Base-by-base conservation (phyloP, 2,888 invertebrate species). In the Conchocele bisecta region DNA sequence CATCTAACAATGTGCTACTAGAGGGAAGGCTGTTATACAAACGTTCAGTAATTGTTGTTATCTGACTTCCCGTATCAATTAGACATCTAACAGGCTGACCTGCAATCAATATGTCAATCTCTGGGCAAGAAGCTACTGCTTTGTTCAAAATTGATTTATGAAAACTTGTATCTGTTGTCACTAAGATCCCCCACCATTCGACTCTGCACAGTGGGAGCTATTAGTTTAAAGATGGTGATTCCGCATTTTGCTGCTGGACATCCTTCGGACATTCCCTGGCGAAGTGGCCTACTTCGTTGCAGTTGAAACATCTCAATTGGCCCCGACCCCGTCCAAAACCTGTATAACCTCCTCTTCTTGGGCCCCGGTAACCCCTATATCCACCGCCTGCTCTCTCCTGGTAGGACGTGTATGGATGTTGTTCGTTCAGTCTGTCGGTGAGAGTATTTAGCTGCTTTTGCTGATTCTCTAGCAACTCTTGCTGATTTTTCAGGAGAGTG, bases 11-110 rank as follows among this genome's bases (percentile, higher is more conserved):
- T 28, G 28, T 26, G 20, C 7, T 9, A 46, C 46, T 26, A 20
- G 22, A 24, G 28, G 46, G 28, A 24, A 46, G 28, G 22, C 26
- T 9, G 11, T 46, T 46, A 46, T 26, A 46, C 4, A 46, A 15
- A 20, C 20, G 22, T 20, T 46, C 46, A 4, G 46, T 46, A n/a
- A 46, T 20, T 3, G 46, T 46, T 5, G 46, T 46, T 3, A 46
- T 15, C 46, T 46, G 46, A 17, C 46, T 46, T 11, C 46, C 46
- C 6, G 46, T 46, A 20, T 46, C 46, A 7, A 46, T 22, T 15
- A 46, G 28, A 46, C 46, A 46, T 46, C 46, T 46, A 11, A 46
- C 46, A 46, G 46, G 15, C 11, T 20, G 46, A 9, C 46, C 46
- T 17, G 22, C 46, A 20, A 46, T 46, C 7, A 46, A 15, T 26